Evolutionary conservation across 2,113 vertebrate species (phyloP).

Genomic region (Probosciger aterrimus): DNA sequence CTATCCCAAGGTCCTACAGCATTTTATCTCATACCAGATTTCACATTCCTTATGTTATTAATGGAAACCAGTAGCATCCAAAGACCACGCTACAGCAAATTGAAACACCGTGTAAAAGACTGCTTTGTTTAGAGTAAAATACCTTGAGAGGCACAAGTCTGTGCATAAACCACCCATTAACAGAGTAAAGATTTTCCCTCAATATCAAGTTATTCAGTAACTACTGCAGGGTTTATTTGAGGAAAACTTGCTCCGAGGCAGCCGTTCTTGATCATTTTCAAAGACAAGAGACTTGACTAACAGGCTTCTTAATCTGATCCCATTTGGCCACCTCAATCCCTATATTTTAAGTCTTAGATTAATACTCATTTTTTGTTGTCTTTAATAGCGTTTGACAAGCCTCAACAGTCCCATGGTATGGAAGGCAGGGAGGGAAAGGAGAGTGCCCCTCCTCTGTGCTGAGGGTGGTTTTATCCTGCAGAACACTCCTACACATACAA

Average conservation of each 20-base stretch:
- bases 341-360: neutral
- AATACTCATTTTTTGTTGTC: neutral
- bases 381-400: slow-evolving; percentile 20
- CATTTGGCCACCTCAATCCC: neutral
- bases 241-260: neutral
- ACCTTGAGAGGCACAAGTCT: neutral
- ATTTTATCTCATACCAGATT: neutral
- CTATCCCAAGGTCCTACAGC: neutral
- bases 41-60: slow-evolving; percentile 6
- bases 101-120: neutral
- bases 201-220: slow-evolving; percentile 9
- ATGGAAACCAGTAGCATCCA: neutral
- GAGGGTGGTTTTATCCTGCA: neutral
- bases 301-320: neutral
- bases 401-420: slow-evolving; percentile 9
- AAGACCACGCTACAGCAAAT: neutral
- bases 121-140: neutral
- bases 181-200: neutral
- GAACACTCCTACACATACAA: slow-evolving; percentile 24
- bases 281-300: neutral
- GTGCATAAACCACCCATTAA: slow-evolving; percentile 12
- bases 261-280: neutral
- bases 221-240: neutral
- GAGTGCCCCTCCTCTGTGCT: neutral
- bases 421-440: neutral